phyloP scores from a whole-genome alignment of 1,140 invertebrate genomes.

The Intoshia linei region DNA sequence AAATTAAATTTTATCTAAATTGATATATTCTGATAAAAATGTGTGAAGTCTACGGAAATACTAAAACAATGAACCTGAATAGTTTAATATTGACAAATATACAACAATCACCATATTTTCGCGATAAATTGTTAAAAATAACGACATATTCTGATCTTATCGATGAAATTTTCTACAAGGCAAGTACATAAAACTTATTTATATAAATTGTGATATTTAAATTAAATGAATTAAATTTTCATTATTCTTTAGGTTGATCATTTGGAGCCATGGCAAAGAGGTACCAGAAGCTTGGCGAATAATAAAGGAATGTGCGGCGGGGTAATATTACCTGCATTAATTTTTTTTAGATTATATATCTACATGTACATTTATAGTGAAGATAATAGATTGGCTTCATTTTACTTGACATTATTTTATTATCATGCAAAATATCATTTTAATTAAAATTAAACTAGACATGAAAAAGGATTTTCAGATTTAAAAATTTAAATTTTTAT shows the following conservation, averaged over 20 bases:
- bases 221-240: too few relatives aligned
- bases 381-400: not conserved
- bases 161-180: too few relatives aligned
- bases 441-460: not conserved
- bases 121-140: too few relatives aligned
- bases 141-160: too few relatives aligned
- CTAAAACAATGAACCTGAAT: too few relatives aligned
- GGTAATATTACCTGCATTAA: conserved; percentile 28
- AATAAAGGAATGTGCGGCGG: conserved; percentile 93
- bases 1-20: too few relatives aligned
- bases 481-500: not conserved
- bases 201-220: too few relatives aligned
- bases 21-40: too few relatives aligned
- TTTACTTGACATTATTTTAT: not conserved
- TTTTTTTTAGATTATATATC: not conserved
- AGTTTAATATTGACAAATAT: too few relatives aligned
- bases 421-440: not conserved
- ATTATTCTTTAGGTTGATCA: conserved; percentile 38
- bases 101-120: too few relatives aligned
- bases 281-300: conserved; percentile 53
- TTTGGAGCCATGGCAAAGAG: conserved; percentile 95
- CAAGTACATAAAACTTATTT: too few relatives aligned
- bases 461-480: not conserved
- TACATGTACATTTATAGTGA: not conserved
- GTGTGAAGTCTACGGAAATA: too few relatives aligned